These are phyloP conservation scores for Teleogryllus occipitalis DNA, from an alignment of 1,140 invertebrate species.

Conservation along the genomic window DNA sequence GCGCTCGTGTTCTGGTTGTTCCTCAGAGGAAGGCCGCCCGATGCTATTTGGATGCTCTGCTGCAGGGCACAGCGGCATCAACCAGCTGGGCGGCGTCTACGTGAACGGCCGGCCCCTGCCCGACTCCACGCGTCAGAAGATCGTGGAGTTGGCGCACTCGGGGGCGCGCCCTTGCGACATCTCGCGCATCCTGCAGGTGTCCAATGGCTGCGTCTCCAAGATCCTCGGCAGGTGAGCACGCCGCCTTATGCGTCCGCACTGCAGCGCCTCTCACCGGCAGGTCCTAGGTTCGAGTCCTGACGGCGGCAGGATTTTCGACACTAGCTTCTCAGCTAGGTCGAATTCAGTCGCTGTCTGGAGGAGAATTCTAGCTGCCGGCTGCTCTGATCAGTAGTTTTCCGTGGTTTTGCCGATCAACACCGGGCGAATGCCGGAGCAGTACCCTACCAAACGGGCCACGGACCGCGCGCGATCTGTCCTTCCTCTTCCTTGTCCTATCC, in stretches of 20 bases:
- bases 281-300: too few relatives aligned
- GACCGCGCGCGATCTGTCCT: too few relatives aligned
- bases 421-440: too few relatives aligned
- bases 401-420: too few relatives aligned
- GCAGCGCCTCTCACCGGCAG: too few relatives aligned
- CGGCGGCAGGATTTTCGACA: too few relatives aligned
- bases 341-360: too few relatives aligned
- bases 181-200: constrained; percentile 90
- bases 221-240: constrained; percentile 80
- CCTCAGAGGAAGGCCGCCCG: constrained; percentile 37
- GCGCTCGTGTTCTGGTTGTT: not conserved
- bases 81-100: constrained; percentile 96
- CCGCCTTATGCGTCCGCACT: not conserved
- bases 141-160: constrained; percentile 94
- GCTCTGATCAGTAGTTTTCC: too few relatives aligned
- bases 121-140: constrained; percentile 93
- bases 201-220: constrained; percentile 92
- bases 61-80: constrained; percentile 91
- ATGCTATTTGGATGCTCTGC: constrained; percentile 66
- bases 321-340: too few relatives aligned
- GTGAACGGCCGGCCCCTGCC: constrained; percentile 95
- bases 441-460: too few relatives aligned
- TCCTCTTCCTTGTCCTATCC: too few relatives aligned
- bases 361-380: too few relatives aligned
- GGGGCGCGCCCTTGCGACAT: constrained; percentile 97